Evolutionary conservation across 2,888 invertebrate genomes (phyloP).

Genomic region (Iphiclides podalirius): DNA sequence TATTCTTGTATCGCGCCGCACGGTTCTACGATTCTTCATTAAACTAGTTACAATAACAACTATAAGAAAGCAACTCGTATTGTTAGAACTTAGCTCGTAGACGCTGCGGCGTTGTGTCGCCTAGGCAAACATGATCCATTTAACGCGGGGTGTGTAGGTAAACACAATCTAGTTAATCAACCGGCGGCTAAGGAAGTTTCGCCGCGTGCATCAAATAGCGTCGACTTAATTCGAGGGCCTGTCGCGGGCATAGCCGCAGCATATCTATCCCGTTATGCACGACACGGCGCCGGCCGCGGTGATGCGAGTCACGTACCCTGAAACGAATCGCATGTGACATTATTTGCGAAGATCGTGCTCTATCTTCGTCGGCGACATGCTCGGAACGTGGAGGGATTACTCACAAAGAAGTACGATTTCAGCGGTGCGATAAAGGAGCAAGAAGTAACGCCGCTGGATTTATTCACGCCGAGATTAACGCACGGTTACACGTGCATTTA

Average conservation of each 20-base stretch:
- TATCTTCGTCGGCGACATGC: conserved; percentile 79
- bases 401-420: conserved; percentile 79
- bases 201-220: conserved; percentile 69
- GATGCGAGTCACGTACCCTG: conserved; percentile 78
- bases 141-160: conserved; percentile 50
- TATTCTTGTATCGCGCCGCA: too few relatives aligned
- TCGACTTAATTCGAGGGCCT: conserved; percentile 76
- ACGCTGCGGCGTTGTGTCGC: too few relatives aligned
- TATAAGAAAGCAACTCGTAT: too few relatives aligned
- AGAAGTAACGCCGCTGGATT: conserved; percentile 65
- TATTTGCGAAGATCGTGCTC: conserved; percentile 81
- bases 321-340: conserved; percentile 81
- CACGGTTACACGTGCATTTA: conserved; percentile 56
- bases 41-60: too few relatives aligned
- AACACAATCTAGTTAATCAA: conserved; percentile 70
- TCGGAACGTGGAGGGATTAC: conserved; percentile 78
- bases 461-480: conserved; percentile 70
- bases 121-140: conserved; percentile 30
- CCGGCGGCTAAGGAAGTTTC: conserved; percentile 59
- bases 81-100: too few relatives aligned
- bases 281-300: conserved; percentile 60
- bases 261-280: conserved; percentile 80
- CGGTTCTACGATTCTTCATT: too few relatives aligned
- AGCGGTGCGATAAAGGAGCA: conserved; percentile 76
- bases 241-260: conserved; percentile 75